Evolutionary conservation across 2,888 invertebrate species (phyloP), one percentile per base, ranked within the genome.

Genomic region (Eristalis arbustorum): DNA sequence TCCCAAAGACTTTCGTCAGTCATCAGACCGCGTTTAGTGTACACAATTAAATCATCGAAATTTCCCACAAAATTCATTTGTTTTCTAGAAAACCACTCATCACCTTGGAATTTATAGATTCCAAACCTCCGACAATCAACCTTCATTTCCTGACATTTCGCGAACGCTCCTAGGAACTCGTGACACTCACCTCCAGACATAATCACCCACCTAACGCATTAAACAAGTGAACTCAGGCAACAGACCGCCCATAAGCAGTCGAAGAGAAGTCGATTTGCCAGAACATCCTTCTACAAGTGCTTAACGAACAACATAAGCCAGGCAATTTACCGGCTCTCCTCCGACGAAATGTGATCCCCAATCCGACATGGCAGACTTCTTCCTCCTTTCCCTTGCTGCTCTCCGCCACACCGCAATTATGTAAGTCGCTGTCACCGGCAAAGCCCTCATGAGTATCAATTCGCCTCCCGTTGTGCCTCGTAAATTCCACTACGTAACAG

Each of bases 401-500:
- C 18, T n/a, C 14, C n/a, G 8, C 18, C 49, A 5, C n/a, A 18
- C 49, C 18, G 18, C 18, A n/a, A 49, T 49, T n/a, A 49, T 49
- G 49, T 49, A 49, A 49, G 18, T 49, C 6, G 18, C 49, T 49
- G 49, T 18, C 49, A 49, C 49, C 10, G 18, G 18, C 49, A n/a
- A 34, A 34, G 34, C 34, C 34, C 3, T 34, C 10, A 5, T 34
- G 42, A 5, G 49, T 49, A 18, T 34, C 34, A 42, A 64, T 71
- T 40, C 57, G 56, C 22, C 64, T 18, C 34, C 40, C 66, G 72
- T 66, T 64, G 34, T 42, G 66, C 66, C 59, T 66, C 78, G 59
- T 78, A 66, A 78, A 78, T 66, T 59, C 25, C 34, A 28, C 42
- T 31, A 31, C 76, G 28, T 56, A 8, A 37, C 34, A 25, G 42